Conservation (phyloP, 2,113 vertebrate genomes). For the Salvator merianae region DNA sequence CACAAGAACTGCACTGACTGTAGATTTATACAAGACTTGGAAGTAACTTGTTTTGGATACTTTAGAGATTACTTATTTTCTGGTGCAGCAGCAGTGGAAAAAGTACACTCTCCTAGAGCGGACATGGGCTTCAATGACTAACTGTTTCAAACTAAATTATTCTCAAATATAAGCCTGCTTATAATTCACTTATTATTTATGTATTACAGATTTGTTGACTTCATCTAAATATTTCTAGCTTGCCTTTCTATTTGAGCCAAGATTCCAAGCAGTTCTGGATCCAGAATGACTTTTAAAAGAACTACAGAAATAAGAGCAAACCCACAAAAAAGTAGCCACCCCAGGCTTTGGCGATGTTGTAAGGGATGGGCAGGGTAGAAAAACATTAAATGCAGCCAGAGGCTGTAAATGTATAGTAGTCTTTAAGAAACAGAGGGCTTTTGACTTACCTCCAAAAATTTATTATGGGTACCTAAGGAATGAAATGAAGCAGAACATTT, state of each 20-base stretch:
- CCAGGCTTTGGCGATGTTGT: too few species aligned
- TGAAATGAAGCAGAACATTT: neutral
- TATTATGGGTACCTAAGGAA: too few species aligned
- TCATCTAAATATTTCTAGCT: neutral
- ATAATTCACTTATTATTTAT: neutral
- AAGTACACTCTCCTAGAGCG: too few species aligned
- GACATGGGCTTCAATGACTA: too few species aligned
- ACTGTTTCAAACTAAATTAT: neutral
- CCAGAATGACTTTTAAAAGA: neutral
- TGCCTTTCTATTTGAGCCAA: conserved; percentile 1
- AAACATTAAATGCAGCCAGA: too few species aligned
- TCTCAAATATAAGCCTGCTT: too few species aligned
- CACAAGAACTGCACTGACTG: too few species aligned
- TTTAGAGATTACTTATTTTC: too few species aligned
- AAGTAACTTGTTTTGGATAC: too few species aligned
- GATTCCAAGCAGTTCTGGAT: neutral
- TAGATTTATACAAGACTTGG: too few species aligned
- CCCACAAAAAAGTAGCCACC: neutral
- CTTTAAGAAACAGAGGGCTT: neutral
- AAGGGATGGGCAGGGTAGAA: too few species aligned
- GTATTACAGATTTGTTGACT: neutral
- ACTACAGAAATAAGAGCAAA: neutral
- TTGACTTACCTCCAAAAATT: neutral
- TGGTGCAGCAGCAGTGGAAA: too few species aligned
- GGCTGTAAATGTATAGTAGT: neutral